Evolutionary conservation across 2,113 vertebrate genomes (phyloP), one percentile per base, ranked within the genome.

Genomic region (Paralichthys olivaceus): DNA sequence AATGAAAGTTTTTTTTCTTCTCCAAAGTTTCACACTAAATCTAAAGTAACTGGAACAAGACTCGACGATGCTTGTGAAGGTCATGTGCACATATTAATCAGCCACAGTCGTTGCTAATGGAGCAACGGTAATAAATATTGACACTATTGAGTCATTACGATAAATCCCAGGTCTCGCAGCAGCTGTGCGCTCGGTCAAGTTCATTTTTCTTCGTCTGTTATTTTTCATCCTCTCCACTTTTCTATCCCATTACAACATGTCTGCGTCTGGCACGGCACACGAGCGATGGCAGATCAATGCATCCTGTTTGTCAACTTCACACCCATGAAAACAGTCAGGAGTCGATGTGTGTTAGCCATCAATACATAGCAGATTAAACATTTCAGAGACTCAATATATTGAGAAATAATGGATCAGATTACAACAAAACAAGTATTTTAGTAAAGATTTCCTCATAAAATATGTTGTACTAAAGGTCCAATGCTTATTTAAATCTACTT

Each of bases 51-150:
- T 22, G 23, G 53, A 74, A 59, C 57, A 59, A 70, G 72, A 72
- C 55, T 47, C 49, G 2, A 56, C 62, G 75, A 65, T 55, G 9
- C 19, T 66, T 23, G 53, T 80, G 81, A 92, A 91, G 85, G 84
- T 91, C 87, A 78, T 23, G 25, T 55, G 23, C 68, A 26, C 70
- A 84, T 90, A 87, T 87, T 90, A 92, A 90, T 86, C 76, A 89
- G 72, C 75, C 71, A 12, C 32, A 65, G 72, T 75, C 26, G 7
- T 49, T 40, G 62, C 88, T 91, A 91, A 91, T 90, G 87, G 85
- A 86, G 66, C 75, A 64, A 74, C 73, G 72, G 80, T 88, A 89
- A 92, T 87, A 91, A 79, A 88, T 87, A 91, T 90, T 87, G 87
- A 84, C 87, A 90, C 59, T 64, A 43, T 14, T 65, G 72, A 89